These are phyloP conservation scores for Hassar affinis DNA, from an alignment of 2,113 vertebrate species.

Conservation along the genomic window DNA sequence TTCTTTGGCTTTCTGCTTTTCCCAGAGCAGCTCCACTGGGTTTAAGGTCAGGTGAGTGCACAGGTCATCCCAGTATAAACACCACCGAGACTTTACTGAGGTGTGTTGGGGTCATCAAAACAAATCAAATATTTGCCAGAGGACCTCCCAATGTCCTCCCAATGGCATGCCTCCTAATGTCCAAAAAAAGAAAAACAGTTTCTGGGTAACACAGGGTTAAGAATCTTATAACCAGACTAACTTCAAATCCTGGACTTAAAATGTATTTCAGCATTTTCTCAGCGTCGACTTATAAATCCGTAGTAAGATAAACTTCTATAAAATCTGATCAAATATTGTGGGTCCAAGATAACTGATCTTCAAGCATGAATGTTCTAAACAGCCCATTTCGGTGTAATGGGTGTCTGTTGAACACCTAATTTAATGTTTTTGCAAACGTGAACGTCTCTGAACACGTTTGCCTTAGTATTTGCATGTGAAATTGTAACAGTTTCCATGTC, in stretches of 20 bases:
- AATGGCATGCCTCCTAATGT: no score
- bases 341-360: background rate
- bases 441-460: background rate
- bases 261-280: background rate
- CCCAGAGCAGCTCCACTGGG: background rate
- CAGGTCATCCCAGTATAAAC: background rate
- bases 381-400: background rate
- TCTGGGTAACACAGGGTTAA: background rate
- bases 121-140: slow-evolving; percentile 1
- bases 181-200: background rate
- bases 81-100: background rate
- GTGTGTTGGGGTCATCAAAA: background rate
- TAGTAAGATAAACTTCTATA: background rate
- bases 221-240: background rate
- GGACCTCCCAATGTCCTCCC: no score
- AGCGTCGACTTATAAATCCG: background rate
- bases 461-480: background rate
- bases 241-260: background rate
- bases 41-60: background rate
- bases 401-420: background rate
- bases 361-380: background rate
- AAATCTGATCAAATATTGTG: background rate
- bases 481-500: background rate
- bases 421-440: background rate
- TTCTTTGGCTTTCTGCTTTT: background rate